phyloP scores from a whole-genome alignment of 92 coral and sea anemone species.

The Porites evermanni region DNA sequence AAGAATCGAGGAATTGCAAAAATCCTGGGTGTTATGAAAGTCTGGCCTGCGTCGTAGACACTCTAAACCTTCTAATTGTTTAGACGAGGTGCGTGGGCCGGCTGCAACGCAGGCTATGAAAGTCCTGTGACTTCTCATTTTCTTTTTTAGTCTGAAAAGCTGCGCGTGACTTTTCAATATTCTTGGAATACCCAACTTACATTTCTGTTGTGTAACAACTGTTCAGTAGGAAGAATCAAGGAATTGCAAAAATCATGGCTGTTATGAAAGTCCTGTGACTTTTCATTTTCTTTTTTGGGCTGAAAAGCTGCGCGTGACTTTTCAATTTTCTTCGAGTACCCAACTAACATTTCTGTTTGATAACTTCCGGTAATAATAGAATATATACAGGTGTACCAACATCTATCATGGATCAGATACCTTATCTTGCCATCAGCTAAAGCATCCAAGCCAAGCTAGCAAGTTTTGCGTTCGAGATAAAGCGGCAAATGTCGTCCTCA shows the following conservation, averaged over 20 bases:
- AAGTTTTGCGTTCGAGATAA: background rate
- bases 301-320: background rate
- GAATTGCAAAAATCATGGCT: background rate
- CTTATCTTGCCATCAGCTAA: too few relatives aligned
- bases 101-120: too few relatives aligned
- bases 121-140: slow-evolving; percentile 5
- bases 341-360: background rate
- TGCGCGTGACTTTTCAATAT: background rate
- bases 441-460: background rate
- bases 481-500: background rate
- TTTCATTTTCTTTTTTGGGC: background rate
- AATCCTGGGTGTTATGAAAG: background rate
- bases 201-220: too few relatives aligned
- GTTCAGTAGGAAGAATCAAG: too few relatives aligned
- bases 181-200: too few relatives aligned
- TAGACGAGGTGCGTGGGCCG: too few relatives aligned
- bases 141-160: background rate
- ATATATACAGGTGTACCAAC: too few relatives aligned
- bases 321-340: slow-evolving; percentile 6
- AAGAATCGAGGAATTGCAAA: background rate
- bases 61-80: too few relatives aligned
- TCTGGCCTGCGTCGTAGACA: background rate
- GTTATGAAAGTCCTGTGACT: background rate
- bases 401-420: too few relatives aligned
- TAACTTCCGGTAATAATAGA: background rate